Evolutionary conservation across 2,888 invertebrate species (phyloP), one percentile per base, ranked within the genome.

Genomic region (Leptodirus hochenwartii): DNA sequence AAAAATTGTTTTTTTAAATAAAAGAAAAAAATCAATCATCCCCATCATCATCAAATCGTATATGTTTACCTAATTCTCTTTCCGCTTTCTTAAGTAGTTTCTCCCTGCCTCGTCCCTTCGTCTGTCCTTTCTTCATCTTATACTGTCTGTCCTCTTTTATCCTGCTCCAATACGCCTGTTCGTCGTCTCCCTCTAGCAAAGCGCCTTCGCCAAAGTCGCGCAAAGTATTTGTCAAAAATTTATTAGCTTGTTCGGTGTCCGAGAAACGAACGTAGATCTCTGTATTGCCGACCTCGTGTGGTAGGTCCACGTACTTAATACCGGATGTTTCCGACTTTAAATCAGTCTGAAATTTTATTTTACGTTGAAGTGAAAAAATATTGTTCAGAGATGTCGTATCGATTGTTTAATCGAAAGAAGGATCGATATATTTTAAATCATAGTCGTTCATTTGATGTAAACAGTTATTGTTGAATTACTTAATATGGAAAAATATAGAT

Each of bases 241-340:
- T 47, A 34, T 53, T 50, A 1, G 73, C 69, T 32, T 54, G 54
- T 33, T 64, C 59, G 13, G 50, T 42, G 38, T 54, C 53, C 25
- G 59, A 53, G 44, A 82, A 75, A 28, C 84, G 61, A 4, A 85
- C 56, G 46, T 67, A 68, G 1, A 73, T 74, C 41, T 71, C 63
- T 5, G 59, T 58, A 30, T 69, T 67, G 3, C 76, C 78, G 39
- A 77, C 74, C 11, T 43, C 39, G 12, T 43, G 29, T 38, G 70
- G 69, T 1, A 79, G 64, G 45, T 91, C 90, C 1, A 90, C 72
- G 46, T 84, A 90, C 39, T 77, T 66, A 1, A 81, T 69, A 16
- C 68, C 67, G 11, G 62, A 61, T 9, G 63, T 51, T 37, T 70
- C 66, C 32, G 63, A 60, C 39, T 63, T 66, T 36, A 71, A 56